A percentile compares a stretch with the other conserved stretches of the same genome.
Evolutionary conservation across 1,140 invertebrate genomes (phyloP).

Genomic region (Popillia japonica): DNA sequence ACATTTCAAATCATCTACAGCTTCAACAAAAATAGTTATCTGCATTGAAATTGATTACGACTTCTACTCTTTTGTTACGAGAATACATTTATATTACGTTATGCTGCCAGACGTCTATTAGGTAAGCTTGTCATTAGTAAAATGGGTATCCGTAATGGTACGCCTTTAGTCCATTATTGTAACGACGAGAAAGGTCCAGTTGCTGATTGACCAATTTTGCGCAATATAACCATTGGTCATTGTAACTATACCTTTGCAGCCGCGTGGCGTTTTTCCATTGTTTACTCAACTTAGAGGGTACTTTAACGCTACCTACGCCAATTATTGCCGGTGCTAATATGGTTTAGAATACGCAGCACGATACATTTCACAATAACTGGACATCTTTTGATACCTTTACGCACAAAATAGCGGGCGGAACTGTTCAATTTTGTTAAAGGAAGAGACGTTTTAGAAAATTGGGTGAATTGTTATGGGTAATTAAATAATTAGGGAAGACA

Average conservation of each 20-base stretch:
- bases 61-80: neutral
- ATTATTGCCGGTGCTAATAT: neutral
- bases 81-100: slow-evolving; percentile 6
- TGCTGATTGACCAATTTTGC: slow-evolving; percentile 35
- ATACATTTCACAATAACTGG: neutral
- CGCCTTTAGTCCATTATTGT: slow-evolving; percentile 32
- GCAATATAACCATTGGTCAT: slow-evolving; percentile 36
- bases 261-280: slow-evolving; percentile 15
- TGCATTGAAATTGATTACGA: neutral
- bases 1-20: neutral
- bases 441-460: slow-evolving; percentile 8
- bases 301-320: slow-evolving; percentile 16
- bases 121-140: slow-evolving; percentile 37
- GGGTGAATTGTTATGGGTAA: slow-evolving; percentile 28
- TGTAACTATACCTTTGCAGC: neutral
- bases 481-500: slow-evolving; percentile 36
- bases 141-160: slow-evolving; percentile 14
- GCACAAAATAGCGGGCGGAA: neutral
- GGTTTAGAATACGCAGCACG: neutral
- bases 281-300: neutral
- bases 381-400: neutral
- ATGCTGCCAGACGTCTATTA: slow-evolving; percentile 26
- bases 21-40: neutral
- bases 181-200: slow-evolving; percentile 18
- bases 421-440: slow-evolving; percentile 6